Conservation (phyloP, 2,888 invertebrate species). For the Melinaea marsaeus region DNA sequence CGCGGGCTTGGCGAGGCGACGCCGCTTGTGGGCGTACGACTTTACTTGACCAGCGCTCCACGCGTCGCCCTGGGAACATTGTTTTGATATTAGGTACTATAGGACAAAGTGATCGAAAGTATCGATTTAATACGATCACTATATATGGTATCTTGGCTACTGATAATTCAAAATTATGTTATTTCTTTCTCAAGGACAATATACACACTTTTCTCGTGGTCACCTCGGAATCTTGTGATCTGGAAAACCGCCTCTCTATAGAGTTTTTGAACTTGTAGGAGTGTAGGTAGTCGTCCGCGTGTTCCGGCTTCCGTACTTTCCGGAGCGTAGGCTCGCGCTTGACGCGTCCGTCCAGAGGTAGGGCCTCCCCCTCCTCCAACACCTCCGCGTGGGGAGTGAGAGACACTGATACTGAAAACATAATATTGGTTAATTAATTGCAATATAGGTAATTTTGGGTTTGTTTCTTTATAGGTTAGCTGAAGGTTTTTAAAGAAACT, state of each 20-base stretch:
- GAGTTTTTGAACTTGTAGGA: slow-evolving; percentile 96
- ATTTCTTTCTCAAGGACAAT: neutral
- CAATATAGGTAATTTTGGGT: neutral
- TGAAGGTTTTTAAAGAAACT: neutral
- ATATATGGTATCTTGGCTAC: too few relatives aligned
- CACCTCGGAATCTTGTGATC: slow-evolving; percentile 74
- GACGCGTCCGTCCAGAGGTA: slow-evolving; percentile 51
- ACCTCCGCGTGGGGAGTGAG: slow-evolving; percentile 33
- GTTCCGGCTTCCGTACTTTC: slow-evolving; percentile 64
- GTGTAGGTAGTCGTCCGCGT: slow-evolving; percentile 74
- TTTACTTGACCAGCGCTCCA: slow-evolving; percentile 39
- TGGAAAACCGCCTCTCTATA: slow-evolving; percentile 91
- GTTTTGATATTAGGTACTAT: too few relatives aligned
- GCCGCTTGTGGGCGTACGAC: slow-evolving; percentile 56
- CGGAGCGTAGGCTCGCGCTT: slow-evolving; percentile 57
- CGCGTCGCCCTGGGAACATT: slow-evolving; percentile 3
- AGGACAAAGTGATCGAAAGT: too few relatives aligned
- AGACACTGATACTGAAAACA: slow-evolving; percentile 37
- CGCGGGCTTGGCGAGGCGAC: slow-evolving; percentile 48
- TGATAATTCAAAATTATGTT: neutral
- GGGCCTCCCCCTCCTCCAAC: slow-evolving; percentile 41
- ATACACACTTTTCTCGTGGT: slow-evolving; percentile 12
- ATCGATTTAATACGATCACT: too few relatives aligned
- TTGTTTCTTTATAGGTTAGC: neutral
- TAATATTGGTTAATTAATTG: neutral